phyloP scores from a whole-genome alignment of 2,113 vertebrate species.

The Actenoides hombroni region DNA sequence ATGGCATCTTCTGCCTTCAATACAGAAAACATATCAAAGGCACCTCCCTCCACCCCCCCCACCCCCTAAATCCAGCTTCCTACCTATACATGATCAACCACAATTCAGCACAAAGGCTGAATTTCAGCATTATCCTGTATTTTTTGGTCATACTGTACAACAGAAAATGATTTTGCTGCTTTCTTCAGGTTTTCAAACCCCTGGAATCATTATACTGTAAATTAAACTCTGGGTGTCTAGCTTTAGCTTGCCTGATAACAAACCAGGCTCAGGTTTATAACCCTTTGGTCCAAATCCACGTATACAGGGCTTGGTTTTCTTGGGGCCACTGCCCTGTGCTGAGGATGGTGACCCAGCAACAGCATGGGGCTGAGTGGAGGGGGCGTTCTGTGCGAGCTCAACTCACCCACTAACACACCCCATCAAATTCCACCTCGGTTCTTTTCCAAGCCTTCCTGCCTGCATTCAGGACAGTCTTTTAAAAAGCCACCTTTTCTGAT shows the following conservation, averaged over 20 bases:
- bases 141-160: background rate
- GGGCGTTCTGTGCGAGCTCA: background rate
- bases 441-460: too few species aligned
- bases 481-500: too few species aligned
- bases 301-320: background rate
- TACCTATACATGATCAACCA: background rate
- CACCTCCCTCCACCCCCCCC: background rate
- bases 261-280: background rate
- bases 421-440: background rate
- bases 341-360: background rate
- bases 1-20: background rate
- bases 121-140: background rate
- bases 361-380: background rate
- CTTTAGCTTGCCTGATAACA: background rate
- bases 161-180: background rate
- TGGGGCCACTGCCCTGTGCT: background rate
- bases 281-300: background rate
- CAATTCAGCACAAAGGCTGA: background rate
- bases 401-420: background rate
- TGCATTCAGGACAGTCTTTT: too few species aligned
- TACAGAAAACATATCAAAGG: background rate
- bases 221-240: background rate
- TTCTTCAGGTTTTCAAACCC: background rate
- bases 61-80: background rate
- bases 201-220: background rate